Evolutionary conservation across 2,797 vertebrate genomes (phyloP).

Genomic region (Catharus ustulatus): DNA sequence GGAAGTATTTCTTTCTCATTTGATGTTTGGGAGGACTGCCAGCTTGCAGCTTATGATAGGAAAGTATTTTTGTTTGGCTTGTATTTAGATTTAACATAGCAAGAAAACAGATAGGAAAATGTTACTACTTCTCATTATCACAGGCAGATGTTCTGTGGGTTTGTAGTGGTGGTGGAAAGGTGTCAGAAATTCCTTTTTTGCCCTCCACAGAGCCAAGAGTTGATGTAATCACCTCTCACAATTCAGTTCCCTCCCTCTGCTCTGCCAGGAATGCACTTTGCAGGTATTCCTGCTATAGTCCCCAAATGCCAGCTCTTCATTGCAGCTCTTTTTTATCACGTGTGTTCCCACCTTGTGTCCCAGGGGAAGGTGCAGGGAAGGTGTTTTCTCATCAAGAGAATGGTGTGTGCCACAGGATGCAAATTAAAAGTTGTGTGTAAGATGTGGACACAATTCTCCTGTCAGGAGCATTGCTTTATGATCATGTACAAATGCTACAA

Average conservation of each 20-base stretch:
- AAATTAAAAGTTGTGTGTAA: neutral
- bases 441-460: neutral
- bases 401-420: neutral
- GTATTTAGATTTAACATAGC: neutral
- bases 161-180: neutral
- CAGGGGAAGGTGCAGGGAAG: neutral
- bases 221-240: neutral
- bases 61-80: conserved; percentile 24
- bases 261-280: neutral
- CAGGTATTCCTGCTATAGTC: neutral
- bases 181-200: conserved; percentile 29
- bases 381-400: neutral
- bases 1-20: neutral
- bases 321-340: neutral
- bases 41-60: neutral
- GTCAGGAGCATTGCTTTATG: neutral
- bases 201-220: neutral
- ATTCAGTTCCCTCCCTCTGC: neutral
- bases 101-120: conserved; percentile 19
- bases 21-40: neutral
- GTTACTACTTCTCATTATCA: neutral
- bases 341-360: neutral
- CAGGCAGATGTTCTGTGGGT: conserved; percentile 9
- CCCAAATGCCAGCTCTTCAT: neutral
- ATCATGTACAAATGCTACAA: rapidly evolving